Percentiles rank a stretch among this genome's conserved stretches.
Evolutionary conservation across 2,797 vertebrate genomes (phyloP).

Genomic region (Psittacula echo): DNA sequence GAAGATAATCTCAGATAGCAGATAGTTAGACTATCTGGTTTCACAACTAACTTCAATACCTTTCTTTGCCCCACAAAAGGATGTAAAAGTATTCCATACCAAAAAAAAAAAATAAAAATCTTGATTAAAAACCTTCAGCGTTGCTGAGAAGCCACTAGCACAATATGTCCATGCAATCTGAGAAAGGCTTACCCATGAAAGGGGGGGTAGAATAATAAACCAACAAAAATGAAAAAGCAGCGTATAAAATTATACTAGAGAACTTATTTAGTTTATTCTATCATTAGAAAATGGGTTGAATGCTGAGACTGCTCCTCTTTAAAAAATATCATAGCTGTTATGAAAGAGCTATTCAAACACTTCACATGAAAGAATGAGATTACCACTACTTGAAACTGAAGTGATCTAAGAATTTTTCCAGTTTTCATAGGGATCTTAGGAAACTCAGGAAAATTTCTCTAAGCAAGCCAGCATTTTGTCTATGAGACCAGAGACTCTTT

Average conservation of each 20-base stretch:
- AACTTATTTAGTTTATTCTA: neutral
- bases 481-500: neutral
- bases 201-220: neutral
- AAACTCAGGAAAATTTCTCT: neutral
- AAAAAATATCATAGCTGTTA: neutral
- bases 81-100: neutral
- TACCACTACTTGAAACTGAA: neutral
- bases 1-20: neutral
- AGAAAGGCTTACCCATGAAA: neutral
- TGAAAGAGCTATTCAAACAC: neutral
- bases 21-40: neutral
- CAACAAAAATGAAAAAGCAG: neutral
- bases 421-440: neutral
- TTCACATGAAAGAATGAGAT: neutral
- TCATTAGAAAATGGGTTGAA: neutral
- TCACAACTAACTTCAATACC: constrained; percentile 23
- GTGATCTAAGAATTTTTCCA: neutral
- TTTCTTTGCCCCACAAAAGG: neutral
- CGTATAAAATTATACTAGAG: neutral
- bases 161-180: neutral
- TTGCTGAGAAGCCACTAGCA: neutral
- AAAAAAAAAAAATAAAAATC: neutral
- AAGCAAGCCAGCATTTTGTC: neutral
- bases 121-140: neutral
- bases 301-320: neutral